Evolutionary conservation across 2,113 vertebrate genomes (phyloP), one percentile per base, ranked within the genome.

Genomic region (Mus spicilegus): DNA sequence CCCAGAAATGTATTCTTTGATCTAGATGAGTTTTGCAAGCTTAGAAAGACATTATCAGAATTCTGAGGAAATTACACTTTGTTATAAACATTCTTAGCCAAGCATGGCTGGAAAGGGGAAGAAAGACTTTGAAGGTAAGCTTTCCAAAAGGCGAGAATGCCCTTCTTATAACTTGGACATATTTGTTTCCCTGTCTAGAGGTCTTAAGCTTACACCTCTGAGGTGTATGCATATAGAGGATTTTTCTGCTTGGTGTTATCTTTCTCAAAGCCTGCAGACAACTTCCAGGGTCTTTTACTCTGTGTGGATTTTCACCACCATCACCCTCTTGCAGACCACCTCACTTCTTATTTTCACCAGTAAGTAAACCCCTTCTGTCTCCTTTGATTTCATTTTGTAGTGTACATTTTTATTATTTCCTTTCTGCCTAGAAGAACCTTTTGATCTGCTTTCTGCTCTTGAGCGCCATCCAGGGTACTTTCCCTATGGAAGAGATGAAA

Each of bases 361-460:
- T 61, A n/a, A 92, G 46, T 46, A 92, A 89, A 75, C 94, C 69
- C 9, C 36, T 46, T 90, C 49, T 93, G 33, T 96, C 77, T 93
- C 49, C 72, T 95, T 73, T 56, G 5, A 87, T 93, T 54, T 89
- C 54, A 91, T 86, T 94, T 77, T 94, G 13, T 51, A 80, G 10
- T 36, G 1, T 69, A 82, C 7, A 39, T 46, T 88, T 94, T 85
- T 92, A 90, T 92, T 95, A 67, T 87, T 94, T 78, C 8, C 61
- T n/a, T 89, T 95, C 76, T 65, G 19, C 49, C n/a, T 6, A 61
- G 86, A 93, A 94, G 49, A 90, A 88, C 87, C 67, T 67, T 63
- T 94, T 28, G 26, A 46, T 93, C 17, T 75, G 39, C 24, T 91
- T 87, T 87, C 51, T 81, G 42, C 19, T 26, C 75, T 94, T 96